A percentile compares a stretch with the other conserved stretches of the same genome.
phyloP scores from a whole-genome alignment of 2,888 invertebrate genomes.

The Latheticus oryzae region DNA sequence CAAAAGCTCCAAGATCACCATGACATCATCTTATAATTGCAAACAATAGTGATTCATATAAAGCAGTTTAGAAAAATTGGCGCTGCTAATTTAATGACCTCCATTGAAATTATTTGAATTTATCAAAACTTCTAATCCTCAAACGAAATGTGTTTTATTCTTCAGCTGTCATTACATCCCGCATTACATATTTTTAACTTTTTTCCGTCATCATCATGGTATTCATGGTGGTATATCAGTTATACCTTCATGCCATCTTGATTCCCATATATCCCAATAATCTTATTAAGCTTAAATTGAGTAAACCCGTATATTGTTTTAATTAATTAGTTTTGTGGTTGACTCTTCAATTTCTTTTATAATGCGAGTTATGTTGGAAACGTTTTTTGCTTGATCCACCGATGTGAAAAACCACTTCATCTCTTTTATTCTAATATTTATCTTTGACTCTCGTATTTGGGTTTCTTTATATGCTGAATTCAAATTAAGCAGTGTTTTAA shows the following conservation, averaged over 20 bases:
- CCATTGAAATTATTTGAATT: constrained; percentile 25
- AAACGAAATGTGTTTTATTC: constrained; percentile 5
- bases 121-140: constrained; percentile 15
- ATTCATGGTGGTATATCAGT: constrained; percentile 27
- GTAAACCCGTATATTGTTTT: constrained; percentile 41
- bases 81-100: constrained; percentile 34
- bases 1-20: constrained; percentile 47
- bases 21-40: constrained; percentile 51
- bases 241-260: constrained; percentile 25
- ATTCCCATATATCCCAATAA: constrained; percentile 34
- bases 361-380: constrained; percentile 6
- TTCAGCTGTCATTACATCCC: constrained; percentile 34
- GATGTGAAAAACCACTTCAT: constrained; percentile 24
- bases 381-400: constrained; percentile 24
- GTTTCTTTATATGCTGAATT: constrained; percentile 60
- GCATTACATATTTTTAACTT: constrained; percentile 37
- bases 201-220: constrained; percentile 31
- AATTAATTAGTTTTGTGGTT: constrained; percentile 30
- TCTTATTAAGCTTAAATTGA: constrained; percentile 37
- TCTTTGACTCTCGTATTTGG: constrained; percentile 52
- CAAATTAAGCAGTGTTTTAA: constrained; percentile 64
- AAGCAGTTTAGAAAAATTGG: constrained; percentile 36
- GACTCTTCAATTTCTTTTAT: constrained; percentile 23
- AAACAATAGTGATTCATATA: constrained; percentile 43
- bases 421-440: constrained; percentile 33